Evolutionary conservation across 64 coral and sea anemone genomes (phyloP).

Genomic region (Anthopleura sola): DNA sequence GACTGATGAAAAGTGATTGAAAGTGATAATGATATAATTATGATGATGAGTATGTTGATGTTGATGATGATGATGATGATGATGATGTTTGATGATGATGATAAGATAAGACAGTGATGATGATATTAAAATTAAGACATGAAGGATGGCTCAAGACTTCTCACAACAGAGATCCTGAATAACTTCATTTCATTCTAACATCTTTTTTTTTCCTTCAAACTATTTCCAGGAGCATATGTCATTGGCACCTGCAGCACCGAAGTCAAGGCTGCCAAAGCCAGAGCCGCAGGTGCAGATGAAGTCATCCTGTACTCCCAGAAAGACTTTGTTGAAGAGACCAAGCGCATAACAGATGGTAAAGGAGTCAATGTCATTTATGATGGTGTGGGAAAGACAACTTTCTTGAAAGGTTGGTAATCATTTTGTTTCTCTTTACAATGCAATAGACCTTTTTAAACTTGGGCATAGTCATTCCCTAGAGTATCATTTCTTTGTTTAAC

Average conservation of each 20-base stretch:
- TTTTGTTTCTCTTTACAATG: background rate
- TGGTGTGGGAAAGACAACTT: conserved; percentile 78
- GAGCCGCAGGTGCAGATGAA: conserved; percentile 70
- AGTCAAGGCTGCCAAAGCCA: conserved; percentile 58
- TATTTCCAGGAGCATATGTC: conserved; percentile 53
- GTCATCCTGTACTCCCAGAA: conserved; percentile 76
- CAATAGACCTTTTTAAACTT: no score
- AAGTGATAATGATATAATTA: no score
- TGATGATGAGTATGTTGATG: no score
- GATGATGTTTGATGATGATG: no score
- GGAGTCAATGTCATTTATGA: conserved; percentile 80
- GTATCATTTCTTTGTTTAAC: background rate
- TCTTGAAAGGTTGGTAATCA: conserved; percentile 50
- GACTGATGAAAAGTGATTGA: no score
- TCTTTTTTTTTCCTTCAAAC: background rate
- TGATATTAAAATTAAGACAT: no score
- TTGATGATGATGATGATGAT: no score
- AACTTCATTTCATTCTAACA: no score
- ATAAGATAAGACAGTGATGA: no score
- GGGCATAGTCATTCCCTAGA: background rate
- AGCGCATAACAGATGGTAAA: conserved; percentile 51
- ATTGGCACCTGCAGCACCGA: conserved; percentile 77
- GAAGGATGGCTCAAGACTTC: no score
- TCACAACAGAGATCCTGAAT: no score
- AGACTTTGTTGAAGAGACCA: conserved; percentile 77